These are phyloP conservation scores for Theristicus caerulescens DNA, from an alignment of 2,113 vertebrate species.

Conservation along the genomic window DNA sequence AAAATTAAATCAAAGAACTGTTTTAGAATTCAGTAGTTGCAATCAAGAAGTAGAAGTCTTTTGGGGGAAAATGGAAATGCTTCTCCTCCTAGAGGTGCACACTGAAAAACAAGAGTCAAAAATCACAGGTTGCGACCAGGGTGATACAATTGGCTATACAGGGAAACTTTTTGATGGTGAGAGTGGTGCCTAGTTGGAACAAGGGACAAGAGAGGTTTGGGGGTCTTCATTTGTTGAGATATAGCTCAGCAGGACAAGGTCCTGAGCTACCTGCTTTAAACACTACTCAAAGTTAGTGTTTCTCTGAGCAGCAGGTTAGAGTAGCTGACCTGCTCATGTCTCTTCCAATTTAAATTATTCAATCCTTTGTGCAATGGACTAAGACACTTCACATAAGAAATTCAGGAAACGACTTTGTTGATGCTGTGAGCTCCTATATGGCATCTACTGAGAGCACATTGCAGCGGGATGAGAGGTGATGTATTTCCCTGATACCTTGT, in stretches of 20 bases:
- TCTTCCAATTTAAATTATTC: background rate
- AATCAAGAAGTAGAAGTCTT: background rate
- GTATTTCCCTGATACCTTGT: background rate
- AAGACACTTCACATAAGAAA: background rate
- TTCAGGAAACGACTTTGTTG: background rate
- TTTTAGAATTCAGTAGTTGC: slow-evolving; percentile 37
- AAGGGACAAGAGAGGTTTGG: background rate
- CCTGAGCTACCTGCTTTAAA: background rate
- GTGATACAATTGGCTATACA: rapidly evolving
- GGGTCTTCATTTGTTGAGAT: background rate
- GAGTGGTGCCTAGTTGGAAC: background rate
- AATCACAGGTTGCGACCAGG: background rate
- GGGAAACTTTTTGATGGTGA: background rate
- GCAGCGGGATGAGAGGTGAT: rapidly evolving
- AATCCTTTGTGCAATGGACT: background rate
- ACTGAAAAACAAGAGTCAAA: background rate
- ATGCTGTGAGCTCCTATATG: background rate
- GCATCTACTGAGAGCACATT: background rate
- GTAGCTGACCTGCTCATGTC: background rate
- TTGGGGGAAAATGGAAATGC: background rate
- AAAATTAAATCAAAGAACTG: slow-evolving; percentile 46
- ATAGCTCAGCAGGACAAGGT: background rate
- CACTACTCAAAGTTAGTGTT: background rate
- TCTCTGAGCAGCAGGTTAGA: background rate
- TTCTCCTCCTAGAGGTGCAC: background rate